Conservation (phyloP, 2,113 vertebrate species). For the Callithrix jacchus region DNA sequence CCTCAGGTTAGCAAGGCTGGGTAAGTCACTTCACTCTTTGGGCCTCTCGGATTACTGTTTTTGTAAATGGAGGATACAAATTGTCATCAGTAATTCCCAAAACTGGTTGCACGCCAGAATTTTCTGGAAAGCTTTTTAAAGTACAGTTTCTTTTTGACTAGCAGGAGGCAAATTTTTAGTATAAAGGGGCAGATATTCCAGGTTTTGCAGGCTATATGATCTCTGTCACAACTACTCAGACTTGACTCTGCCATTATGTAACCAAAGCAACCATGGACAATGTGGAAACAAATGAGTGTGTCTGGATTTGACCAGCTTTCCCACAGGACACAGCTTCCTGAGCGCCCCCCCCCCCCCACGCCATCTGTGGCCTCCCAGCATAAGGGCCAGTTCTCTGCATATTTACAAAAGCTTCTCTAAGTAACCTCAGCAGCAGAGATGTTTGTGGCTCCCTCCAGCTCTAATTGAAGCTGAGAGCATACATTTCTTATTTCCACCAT, state of each 20-base stretch:
- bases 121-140: background rate
- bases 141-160: background rate
- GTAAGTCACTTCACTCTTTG: background rate
- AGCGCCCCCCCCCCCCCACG: background rate
- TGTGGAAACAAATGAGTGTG: fast-evolving
- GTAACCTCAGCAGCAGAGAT: background rate
- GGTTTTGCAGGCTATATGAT: background rate
- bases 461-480: background rate
- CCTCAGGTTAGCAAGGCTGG: background rate
- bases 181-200: background rate
- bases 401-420: background rate
- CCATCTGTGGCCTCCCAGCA: background rate
- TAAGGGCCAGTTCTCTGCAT: background rate
- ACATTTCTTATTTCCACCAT: background rate
- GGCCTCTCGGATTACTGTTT: background rate
- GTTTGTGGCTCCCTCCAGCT: background rate
- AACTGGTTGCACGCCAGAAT: background rate
- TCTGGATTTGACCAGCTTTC: background rate
- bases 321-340: background rate
- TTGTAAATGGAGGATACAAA: background rate
- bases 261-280: background rate
- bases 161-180: background rate
- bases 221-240: background rate
- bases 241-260: background rate
- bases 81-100: background rate